phyloP scores from a whole-genome alignment of 2,888 invertebrate species.

The Pristionchus arcanus region DNA sequence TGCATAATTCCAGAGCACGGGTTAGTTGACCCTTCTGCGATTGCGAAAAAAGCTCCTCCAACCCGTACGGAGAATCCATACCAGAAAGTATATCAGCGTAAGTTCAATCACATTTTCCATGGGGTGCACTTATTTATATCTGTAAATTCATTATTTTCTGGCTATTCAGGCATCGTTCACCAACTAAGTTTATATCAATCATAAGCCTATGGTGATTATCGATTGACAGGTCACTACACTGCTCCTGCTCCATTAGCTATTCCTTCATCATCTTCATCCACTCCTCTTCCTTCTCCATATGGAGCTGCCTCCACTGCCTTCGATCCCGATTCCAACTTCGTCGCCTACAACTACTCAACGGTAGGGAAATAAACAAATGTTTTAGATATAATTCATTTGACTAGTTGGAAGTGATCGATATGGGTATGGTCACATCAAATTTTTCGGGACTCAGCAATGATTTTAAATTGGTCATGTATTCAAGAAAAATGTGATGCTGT shows the following conservation, averaged over 20 bases:
- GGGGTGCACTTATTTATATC: no score
- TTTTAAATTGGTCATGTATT: no score
- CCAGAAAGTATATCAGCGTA: conserved; percentile 41
- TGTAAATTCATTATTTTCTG: no score
- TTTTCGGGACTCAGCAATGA: background rate
- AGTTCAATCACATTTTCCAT: background rate
- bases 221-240: background rate
- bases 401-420: no score
- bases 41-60: conserved; percentile 6
- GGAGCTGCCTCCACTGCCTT: background rate
- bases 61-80: conserved; percentile 30
- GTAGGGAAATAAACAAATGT: background rate
- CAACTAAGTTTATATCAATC: no score
- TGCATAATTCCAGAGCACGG: conserved; percentile 4
- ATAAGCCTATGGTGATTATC: background rate
- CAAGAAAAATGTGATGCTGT: no score
- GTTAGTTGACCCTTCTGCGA: background rate
- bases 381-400: no score
- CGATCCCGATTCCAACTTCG: conserved; percentile 52
- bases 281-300: background rate
- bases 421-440: background rate
- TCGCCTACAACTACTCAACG: conserved; percentile 54
- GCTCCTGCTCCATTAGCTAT: background rate
- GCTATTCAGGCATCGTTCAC: no score
- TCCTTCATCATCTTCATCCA: background rate